Base-by-base conservation (phyloP, 2,888 invertebrate species). In the Caradrina clavipalpis region DNA sequence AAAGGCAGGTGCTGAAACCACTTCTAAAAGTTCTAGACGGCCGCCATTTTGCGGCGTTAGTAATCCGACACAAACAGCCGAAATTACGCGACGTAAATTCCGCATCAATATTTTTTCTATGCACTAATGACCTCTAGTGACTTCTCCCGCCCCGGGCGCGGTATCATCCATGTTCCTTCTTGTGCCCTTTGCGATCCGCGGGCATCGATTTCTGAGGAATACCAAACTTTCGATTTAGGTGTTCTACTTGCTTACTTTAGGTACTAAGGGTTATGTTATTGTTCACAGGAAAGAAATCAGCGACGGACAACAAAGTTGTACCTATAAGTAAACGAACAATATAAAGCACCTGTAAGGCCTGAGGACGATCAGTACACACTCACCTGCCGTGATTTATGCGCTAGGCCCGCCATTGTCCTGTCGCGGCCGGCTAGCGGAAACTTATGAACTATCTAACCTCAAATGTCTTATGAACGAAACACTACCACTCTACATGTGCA, bases 301-400 rank as follows among this genome's bases (percentile, higher is more conserved):
- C 31, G 50, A 67, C 57, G 69, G 53, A 67, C 60, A 71, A 75
- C 63, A 57, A 66, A 60, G 62, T 65, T 62, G 56, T 56, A 67
- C 51, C 45, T 1, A 45, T 45, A 69, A 78, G 58, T 65, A 81
- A 78, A 83, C 82, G 85, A 87, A 88, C 84, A 87, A 86, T 88
- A 88, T 85, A 86, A 87, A 86, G 87, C 89, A 90, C 89, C 88
- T 90, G 91, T 86, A 73, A 87, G 78, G 82, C 78, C 81, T 81
- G 82, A 82, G 86, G 88, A 82, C 71, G 82, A 88, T 87, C 89
- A 86, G 88, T 81, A 87, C 89, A 87, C 89, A 91, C 87, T 92
- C 93, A 94, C 93, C 92, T 94, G 94, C 87, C 90, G 89, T 94
- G 94, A 95, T 95, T 94, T 94, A 95, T 93, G 87, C 82, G 76